Evolutionary conservation across 2,113 vertebrate species (phyloP).

Genomic region (Shinisaurus crocodilurus): DNA sequence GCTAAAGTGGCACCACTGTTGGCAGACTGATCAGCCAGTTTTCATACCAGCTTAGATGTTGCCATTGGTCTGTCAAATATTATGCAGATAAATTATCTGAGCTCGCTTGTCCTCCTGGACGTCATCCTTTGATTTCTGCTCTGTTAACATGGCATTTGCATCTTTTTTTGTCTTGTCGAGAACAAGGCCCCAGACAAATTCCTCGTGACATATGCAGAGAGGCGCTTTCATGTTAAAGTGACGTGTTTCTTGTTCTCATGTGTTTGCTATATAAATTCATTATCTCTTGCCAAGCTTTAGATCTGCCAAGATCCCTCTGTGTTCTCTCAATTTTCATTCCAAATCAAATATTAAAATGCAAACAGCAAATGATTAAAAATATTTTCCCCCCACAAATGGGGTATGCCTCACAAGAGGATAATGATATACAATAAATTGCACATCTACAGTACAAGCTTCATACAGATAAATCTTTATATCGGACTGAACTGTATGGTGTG

Average conservation of each 20-base stretch:
- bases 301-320: constrained; percentile 55
- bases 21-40: constrained; percentile 17
- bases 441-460: background rate
- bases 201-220: constrained; percentile 52
- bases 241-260: constrained; percentile 58
- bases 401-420: background rate
- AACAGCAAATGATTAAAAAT: constrained; percentile 32
- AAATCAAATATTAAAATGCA: constrained; percentile 46
- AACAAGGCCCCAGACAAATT: constrained; percentile 68
- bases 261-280: constrained; percentile 61
- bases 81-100: constrained; percentile 49
- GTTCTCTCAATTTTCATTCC: constrained; percentile 58
- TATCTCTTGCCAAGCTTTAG: constrained; percentile 55
- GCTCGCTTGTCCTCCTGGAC: constrained; percentile 45
- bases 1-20: constrained; percentile 30
- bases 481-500: background rate
- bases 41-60: constrained; percentile 37
- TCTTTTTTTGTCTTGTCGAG: constrained; percentile 62
- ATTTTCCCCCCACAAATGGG: background rate
- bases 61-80: constrained; percentile 38
- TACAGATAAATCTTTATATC: background rate
- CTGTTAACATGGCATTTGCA: constrained; percentile 63
- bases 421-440: constrained; percentile 2
- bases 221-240: constrained; percentile 53
- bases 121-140: constrained; percentile 57